Percentiles rank a stretch among this genome's conserved stretches.
Evolutionary conservation across 2,888 invertebrate genomes (phyloP).

Genomic region (Oxystoma pomonae): DNA sequence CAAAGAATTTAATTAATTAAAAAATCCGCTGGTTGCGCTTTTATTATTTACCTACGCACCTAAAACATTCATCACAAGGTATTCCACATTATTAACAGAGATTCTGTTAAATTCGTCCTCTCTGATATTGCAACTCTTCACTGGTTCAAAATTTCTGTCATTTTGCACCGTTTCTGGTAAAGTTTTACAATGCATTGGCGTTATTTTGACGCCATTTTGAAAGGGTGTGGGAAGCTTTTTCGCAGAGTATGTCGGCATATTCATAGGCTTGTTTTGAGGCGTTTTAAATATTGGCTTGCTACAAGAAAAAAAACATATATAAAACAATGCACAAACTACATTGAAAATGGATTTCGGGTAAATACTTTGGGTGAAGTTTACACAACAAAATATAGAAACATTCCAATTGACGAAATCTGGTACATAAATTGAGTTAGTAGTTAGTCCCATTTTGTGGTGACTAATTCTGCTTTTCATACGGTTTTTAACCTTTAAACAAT

Average conservation of each 20-base stretch:
- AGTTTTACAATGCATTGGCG: background rate
- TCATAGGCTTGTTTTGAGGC: conserved; percentile 18
- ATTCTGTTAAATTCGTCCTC: conserved; percentile 47
- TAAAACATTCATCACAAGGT: conserved; percentile 67
- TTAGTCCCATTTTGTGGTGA: no score
- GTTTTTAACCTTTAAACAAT: no score
- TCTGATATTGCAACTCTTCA: background rate
- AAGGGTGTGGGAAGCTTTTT: conserved; percentile 13
- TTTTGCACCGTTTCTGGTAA: background rate
- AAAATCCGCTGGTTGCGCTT: no score
- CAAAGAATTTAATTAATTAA: no score
- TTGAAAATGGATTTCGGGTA: no score
- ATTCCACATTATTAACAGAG: conserved; percentile 67
- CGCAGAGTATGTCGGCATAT: conserved; percentile 7
- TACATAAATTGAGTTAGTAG: no score
- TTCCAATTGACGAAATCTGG: no score
- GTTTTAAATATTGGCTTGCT: conserved; percentile 21
- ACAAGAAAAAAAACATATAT: background rate
- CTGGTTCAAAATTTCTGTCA: background rate
- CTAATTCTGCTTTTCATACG: no score
- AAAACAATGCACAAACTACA: no score
- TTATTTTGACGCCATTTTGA: conserved; percentile 7
- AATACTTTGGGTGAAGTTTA: no score
- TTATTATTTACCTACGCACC: no score
- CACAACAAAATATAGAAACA: no score